These are phyloP conservation scores for Corella eumyota DNA, from an alignment of 23 tunicate genomes.

Conservation along the genomic window DNA sequence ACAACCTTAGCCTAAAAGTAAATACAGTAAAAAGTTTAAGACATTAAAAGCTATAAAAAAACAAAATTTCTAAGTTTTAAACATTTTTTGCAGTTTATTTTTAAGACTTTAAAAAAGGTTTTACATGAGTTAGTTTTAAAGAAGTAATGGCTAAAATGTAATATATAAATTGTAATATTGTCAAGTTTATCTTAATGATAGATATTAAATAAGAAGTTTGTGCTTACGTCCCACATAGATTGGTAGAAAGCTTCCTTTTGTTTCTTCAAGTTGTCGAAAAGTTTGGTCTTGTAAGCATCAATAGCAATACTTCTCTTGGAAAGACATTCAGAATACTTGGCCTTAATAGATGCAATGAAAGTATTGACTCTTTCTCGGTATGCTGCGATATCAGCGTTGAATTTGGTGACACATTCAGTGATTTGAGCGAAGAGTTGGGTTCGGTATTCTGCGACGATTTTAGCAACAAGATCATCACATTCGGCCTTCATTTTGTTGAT, in stretches of 20 bases:
- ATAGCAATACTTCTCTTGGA: slow-evolving; percentile 10
- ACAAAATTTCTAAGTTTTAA: too few species aligned
- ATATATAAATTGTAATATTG: background rate
- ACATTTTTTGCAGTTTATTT: too few species aligned
- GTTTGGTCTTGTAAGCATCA: slow-evolving; percentile 34
- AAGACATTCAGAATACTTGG: slow-evolving; percentile 14
- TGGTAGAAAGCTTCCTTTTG: background rate
- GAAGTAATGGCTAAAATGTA: background rate
- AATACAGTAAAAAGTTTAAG: background rate
- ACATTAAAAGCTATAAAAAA: background rate
- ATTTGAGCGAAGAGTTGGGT: slow-evolving; percentile 1
- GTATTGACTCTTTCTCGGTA: slow-evolving; percentile 10
- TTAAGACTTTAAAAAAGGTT: too few species aligned
- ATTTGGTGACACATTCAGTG: slow-evolving; percentile 1
- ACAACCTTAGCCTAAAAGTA: slow-evolving; percentile 4
- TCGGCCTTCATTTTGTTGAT: background rate
- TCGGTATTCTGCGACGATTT: slow-evolving; percentile 2
- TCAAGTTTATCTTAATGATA: too few species aligned
- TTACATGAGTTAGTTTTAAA: too few species aligned
- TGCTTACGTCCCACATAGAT: background rate
- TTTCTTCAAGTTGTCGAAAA: slow-evolving; percentile 2
- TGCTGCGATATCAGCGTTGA: background rate
- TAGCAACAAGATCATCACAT: too few species aligned
- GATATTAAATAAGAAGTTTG: too few species aligned
- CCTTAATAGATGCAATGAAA: slow-evolving; percentile 1